Percentiles rank a stretch among this genome's conserved stretches.
phyloP scores from a whole-genome alignment of 2,113 vertebrate species.

The Xiphias gladius region DNA sequence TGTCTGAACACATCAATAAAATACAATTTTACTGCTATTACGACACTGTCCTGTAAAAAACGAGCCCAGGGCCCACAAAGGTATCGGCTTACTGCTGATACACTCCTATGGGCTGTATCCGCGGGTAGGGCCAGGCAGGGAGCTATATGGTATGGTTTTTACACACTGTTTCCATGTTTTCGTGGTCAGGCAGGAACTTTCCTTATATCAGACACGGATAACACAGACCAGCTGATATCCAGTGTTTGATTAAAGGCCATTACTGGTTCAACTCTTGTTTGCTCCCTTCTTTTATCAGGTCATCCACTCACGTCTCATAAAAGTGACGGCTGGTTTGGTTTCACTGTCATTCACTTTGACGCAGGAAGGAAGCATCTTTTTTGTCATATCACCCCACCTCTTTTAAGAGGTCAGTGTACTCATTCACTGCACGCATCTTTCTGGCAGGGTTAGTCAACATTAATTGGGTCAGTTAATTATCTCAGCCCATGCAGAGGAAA shows the following conservation, averaged over 20 bases:
- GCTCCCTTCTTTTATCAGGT: not conserved
- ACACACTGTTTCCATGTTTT: not conserved
- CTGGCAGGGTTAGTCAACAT: not conserved
- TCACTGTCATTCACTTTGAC: not conserved
- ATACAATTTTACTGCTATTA: not conserved
- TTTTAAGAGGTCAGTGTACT: not conserved
- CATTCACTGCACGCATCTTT: not conserved
- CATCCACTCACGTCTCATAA: not conserved
- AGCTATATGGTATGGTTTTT: no score
- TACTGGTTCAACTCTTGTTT: not conserved
- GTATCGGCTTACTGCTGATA: no score
- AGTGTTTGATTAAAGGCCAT: no score
- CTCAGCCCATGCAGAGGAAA: slow-evolving; percentile 13
- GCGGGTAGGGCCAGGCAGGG: no score
- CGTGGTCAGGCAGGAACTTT: no score
- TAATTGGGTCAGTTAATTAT: slow-evolving; percentile 39
- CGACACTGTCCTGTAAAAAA: not conserved
- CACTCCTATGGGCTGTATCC: no score
- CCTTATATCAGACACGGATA: no score
- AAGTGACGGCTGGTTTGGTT: slow-evolving; percentile 10
- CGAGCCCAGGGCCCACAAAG: not conserved
- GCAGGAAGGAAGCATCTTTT: not conserved
- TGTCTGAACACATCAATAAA: not conserved
- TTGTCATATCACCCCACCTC: not conserved
- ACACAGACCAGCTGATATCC: no score